Evolutionary conservation across 2,888 invertebrate species (phyloP), one percentile per base, ranked within the genome.

Genomic region (Lepidonotus clava): DNA sequence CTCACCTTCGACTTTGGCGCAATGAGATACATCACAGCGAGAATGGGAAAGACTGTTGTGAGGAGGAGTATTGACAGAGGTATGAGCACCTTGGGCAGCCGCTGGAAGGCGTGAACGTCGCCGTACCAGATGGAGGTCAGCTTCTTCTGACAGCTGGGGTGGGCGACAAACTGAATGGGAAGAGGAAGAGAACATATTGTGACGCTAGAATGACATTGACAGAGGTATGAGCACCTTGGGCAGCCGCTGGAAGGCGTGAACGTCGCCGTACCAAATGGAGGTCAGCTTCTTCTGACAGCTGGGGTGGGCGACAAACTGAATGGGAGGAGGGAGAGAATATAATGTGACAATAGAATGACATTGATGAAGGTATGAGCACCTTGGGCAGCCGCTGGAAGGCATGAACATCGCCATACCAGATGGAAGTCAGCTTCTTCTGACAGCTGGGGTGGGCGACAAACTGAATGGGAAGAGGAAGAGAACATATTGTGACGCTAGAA

Each of bases 231-330:
- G 46, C 46, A 46, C 46, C 8, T 18, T 46, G 46, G 18, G 6
- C 46, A 71, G 18, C 34, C 86, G 84, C 36, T 53, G 53, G 38
- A 88, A 56, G 21, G 90, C 89, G 32, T 80, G 80, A 5, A 90
- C 90, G 83, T 92, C 92, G 41, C 91, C 90, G 87, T 92, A 92
- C 93, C 93, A 93, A 32, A 92, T 91, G 34, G 90, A 91, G 8
- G 92, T 92, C 56, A 93, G 87, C 53, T 92, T 90, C 87, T 93
- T 93, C 88, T 93, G 93, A 85, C 93, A 93, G 85, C 91, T 92
- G 6, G 93, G 91, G 87, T 93, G 93, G 32, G 93, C 92, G 11
- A 93, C 92, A 89, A 93, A 93, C 93, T 93, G 84, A n/a, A 71
- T 28, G n/a, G n/a, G 56, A 24, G 24, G n/a, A 24, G 5, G 56